phyloP scores from a whole-genome alignment of 2,113 vertebrate genomes.

The Seriola rivoliana region DNA sequence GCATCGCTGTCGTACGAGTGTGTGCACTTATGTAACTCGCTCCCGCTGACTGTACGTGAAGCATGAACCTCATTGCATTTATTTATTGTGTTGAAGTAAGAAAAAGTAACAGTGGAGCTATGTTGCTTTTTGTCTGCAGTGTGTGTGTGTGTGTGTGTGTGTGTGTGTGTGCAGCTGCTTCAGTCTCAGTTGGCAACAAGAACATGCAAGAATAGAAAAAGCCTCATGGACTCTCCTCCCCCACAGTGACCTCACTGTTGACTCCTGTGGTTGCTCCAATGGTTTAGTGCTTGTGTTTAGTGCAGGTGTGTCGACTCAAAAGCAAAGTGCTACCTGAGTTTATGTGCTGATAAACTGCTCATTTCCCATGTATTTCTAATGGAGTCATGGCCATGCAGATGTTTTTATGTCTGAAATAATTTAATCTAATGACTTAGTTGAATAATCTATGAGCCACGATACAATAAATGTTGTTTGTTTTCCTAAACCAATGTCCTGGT shows the following conservation, averaged over 20 bases:
- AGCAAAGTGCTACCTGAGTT: constrained; percentile 14
- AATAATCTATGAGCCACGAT: too few relatives aligned
- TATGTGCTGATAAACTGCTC: neutral
- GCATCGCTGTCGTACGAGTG: constrained; percentile 25
- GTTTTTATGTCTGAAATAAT: neutral
- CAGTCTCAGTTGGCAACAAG: neutral
- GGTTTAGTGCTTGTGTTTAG: constrained; percentile 17
- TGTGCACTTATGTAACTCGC: constrained; percentile 64
- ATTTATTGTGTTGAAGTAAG: neutral
- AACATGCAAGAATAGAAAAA: neutral
- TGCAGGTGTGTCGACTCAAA: constrained; percentile 51
- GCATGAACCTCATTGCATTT: constrained; percentile 41
- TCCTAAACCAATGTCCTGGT: neutral
- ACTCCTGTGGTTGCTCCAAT: constrained; percentile 40
- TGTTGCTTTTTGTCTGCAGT: neutral
- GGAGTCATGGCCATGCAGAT: neutral
- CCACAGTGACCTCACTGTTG: constrained; percentile 19
- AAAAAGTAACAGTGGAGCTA: neutral
- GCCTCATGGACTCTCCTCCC: constrained; percentile 40
- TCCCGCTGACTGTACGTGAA: constrained; percentile 45
- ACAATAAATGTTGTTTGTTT: neutral
- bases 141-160: neutral
- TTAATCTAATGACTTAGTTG: neutral
- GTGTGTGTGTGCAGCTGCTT: constrained; percentile 21
- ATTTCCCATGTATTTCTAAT: too few relatives aligned